Base-by-base conservation (phyloP, 1,140 invertebrate species). In the Lutraria rhynchaena region DNA sequence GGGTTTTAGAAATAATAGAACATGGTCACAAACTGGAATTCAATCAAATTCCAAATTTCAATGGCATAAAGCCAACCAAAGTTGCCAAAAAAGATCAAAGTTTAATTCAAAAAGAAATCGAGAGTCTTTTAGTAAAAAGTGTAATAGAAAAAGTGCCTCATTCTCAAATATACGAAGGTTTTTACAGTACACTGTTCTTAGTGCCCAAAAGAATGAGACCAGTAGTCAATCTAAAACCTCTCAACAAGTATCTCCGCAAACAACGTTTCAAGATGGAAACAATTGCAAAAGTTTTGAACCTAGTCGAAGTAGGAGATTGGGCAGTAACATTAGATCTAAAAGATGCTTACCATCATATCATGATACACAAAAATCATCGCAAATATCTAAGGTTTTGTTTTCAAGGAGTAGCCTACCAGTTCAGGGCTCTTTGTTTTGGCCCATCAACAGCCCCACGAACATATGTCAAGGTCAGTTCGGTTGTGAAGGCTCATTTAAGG, bases 171-270 rank as follows among this genome's bases (percentile, higher is more conserved):
- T 41, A 41, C 15, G 5, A 41, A 65, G 41, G 81, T 83, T 81
- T 83, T 81, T 81, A 83, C 81, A 82, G 81, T 73, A 82, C 82
- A 11, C 65, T 83, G 24, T 86, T 85, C 55, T 57, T 83, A n/a
- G 67, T 81, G 24, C 81, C 76, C 27, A 84, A 84, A 33, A 33
- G 71, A 55, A 15, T 82, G 11, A 70, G 78, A 58, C 77, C 73
- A 17, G 61, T 84, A 0, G 55, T 82, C 24, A 82, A 84, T 67
- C 49, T 82, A 19, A 81, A 29, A 55, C 37, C 63, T 7, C 35
- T 83, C 15, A 84, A 81, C 63, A 35, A 29, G 74, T 81, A 61
- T 75, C 37, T 81, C 0, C 29, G n/a, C 4, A 71, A 80, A 24
- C 60, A 76, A 41, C 5, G 5, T 7, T 86, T 86, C 77, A 86